Evolutionary conservation across 2,888 invertebrate species (phyloP), one percentile per base, ranked within the genome.

Genomic region (Sepiola atlantica): DNA sequence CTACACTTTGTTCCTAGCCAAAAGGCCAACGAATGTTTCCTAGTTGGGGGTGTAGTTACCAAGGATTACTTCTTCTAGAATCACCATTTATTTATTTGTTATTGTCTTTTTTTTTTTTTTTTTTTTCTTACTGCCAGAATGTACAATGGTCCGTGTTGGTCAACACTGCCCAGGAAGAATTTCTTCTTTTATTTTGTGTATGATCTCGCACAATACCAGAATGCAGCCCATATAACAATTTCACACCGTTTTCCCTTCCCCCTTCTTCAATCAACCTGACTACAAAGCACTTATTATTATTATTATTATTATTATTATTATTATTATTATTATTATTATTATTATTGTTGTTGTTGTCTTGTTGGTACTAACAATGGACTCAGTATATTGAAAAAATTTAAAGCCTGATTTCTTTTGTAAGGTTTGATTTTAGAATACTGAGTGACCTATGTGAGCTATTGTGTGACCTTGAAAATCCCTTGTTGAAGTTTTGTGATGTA

Each of bases 361-460:
- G 77, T n/a, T n/a, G 32, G n/a, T n/a, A 77, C 77, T 77, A 77
- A 77, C 12, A 77, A 77, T 32, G 32, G 77, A 77, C 77, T 77
- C 77, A 77, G 77, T 77, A 77, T 77, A 77, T 77, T 77, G 77
- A 77, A 77, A 77, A 77, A 77, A 77, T 77, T 45, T 77, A 32
- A 77, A 77, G 77, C 77, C 14, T 77, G 77, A 77, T 77, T 77
- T 45, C 45, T 45, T 32, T n/a, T 3, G 12, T 77, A n/a, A n/a
- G 32, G 77, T n/a, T 14, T 77, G 32, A 77, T 77, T 77, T 77
- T 77, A 77, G 77, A 77, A 77, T 77, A n/a, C 18, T 77, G 77
- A 77, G 77, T 77, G 4, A 4, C 32, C 12, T 32, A 18, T 16
- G 77, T 32, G 61, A 8, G 10, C 61, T 61, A 61, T 8, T 28